phyloP scores from a whole-genome alignment of 2,888 invertebrate genomes.

The Hoplodrina blanda region DNA sequence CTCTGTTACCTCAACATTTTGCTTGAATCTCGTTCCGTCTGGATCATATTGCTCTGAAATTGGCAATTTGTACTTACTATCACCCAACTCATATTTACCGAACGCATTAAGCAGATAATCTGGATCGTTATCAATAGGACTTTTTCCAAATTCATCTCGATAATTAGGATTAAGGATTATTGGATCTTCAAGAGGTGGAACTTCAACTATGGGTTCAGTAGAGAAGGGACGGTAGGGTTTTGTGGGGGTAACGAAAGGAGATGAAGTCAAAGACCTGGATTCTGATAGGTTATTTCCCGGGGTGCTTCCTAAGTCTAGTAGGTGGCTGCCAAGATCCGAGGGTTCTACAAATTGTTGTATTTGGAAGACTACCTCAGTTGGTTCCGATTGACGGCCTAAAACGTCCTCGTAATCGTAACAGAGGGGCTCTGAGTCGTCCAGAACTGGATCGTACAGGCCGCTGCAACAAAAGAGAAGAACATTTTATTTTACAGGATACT shows the following conservation, averaged over 20 bases:
- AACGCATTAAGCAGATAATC: slow-evolving; percentile 64
- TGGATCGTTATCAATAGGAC: slow-evolving; percentile 62
- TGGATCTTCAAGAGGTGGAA: slow-evolving; percentile 82
- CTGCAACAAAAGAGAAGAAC: slow-evolving; percentile 70
- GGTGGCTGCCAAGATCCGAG: slow-evolving; percentile 56
- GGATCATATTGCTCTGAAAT: slow-evolving; percentile 84
- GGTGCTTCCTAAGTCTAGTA: slow-evolving; percentile 30
- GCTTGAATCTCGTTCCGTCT: slow-evolving; percentile 63
- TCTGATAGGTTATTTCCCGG: slow-evolving; percentile 38
- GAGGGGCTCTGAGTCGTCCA: slow-evolving; percentile 83
- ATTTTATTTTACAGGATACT: neutral
- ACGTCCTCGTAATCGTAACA: slow-evolving; percentile 81
- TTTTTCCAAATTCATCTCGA: slow-evolving; percentile 75
- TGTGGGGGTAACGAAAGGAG: slow-evolving; percentile 73
- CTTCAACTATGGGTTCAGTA: slow-evolving; percentile 75
- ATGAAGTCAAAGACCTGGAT: slow-evolving; percentile 74
- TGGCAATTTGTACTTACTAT: slow-evolving; percentile 76
- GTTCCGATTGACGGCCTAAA: slow-evolving; percentile 83
- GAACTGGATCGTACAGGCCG: slow-evolving; percentile 86
- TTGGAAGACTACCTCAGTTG: slow-evolving; percentile 82
- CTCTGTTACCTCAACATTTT: slow-evolving; percentile 50
- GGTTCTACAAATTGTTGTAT: slow-evolving; percentile 71
- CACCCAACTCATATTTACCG: slow-evolving; percentile 20
- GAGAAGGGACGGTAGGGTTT: slow-evolving; percentile 84
- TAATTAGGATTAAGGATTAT: slow-evolving; percentile 82